Percentiles rank a stretch among this genome's conserved stretches.
Conservation (phyloP, 2,797 vertebrate genomes). For the Crocodylus rhombifer region DNA sequence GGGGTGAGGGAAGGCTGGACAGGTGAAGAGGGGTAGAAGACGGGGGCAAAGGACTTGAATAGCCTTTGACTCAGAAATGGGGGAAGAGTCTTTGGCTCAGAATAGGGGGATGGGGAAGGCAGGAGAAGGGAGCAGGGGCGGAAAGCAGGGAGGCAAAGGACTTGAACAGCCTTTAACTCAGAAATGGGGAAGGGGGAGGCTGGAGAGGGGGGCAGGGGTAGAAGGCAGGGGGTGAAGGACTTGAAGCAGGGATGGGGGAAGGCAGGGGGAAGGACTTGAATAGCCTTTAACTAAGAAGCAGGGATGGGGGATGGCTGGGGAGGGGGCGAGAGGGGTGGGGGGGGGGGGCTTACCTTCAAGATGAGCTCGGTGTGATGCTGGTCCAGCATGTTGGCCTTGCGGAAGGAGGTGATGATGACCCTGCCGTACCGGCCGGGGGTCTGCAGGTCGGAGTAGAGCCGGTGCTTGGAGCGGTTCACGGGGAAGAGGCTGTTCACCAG, state of each 20-base stretch:
- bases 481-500: slow-evolving; percentile 97
- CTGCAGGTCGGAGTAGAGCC: slow-evolving; percentile 97
- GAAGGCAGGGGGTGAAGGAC: no score
- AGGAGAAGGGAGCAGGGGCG: neutral
- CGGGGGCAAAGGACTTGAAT: no score
- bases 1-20: no score
- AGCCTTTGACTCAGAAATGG: no score
- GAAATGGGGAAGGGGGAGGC: neutral
- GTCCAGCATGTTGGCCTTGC: slow-evolving; percentile 94
- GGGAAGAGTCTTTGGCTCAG: no score
- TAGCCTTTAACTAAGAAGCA: no score
- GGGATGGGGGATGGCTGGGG: no score
- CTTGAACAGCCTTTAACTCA: no score
- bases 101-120: no score
- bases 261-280: neutral
- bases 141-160: neutral
- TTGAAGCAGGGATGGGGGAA: no score
- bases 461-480: slow-evolving; percentile 95
- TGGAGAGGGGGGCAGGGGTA: neutral
- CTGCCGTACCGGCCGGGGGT: slow-evolving; percentile 96
- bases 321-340: neutral
- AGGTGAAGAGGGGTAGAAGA: no score
- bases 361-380: slow-evolving; percentile 91
- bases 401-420: slow-evolving; percentile 92
- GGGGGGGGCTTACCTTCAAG: slow-evolving; percentile 87